Percentiles rank a stretch among this genome's conserved stretches.
These are phyloP conservation scores for Eilema griseolum DNA, from an alignment of 2,888 invertebrate genomes.

Conservation along the genomic window DNA sequence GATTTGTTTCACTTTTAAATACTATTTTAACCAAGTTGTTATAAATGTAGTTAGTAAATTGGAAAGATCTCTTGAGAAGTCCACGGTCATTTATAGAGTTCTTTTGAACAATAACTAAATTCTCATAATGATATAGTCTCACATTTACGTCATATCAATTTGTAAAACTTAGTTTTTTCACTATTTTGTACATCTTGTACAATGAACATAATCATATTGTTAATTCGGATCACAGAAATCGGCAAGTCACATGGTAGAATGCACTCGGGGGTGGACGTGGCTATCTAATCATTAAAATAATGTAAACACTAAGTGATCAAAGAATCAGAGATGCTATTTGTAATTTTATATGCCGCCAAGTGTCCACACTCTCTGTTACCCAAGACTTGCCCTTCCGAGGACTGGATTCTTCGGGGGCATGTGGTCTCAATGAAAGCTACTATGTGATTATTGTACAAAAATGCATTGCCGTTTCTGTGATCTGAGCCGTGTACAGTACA, in stretches of 20 bases:
- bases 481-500: constrained; percentile 50
- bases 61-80: constrained; percentile 82
- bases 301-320: constrained; percentile 23
- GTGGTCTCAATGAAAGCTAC: constrained; percentile 11
- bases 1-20: constrained; percentile 81
- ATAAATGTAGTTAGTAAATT: constrained; percentile 84
- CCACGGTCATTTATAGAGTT: constrained; percentile 83
- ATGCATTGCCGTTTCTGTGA: constrained; percentile 48
- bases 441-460: constrained; percentile 28
- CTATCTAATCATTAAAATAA: constrained; percentile 26
- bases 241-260: constrained; percentile 33
- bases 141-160: constrained; percentile 81
- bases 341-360: constrained; percentile 26
- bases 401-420: not conserved
- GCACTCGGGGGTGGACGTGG: constrained; percentile 21
- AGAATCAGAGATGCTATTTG: constrained; percentile 29
- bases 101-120: constrained; percentile 82
- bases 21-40: constrained; percentile 86
- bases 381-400: not conserved
- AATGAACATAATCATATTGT: constrained; percentile 42
- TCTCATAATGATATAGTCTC: constrained; percentile 71
- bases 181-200: constrained; percentile 64
- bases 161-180: constrained; percentile 68
- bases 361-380: constrained; percentile 14
- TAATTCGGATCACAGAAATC: constrained; percentile 53